These are phyloP conservation scores for Papilio demoleus DNA, from an alignment of 2,888 invertebrate species.

Conservation along the genomic window DNA sequence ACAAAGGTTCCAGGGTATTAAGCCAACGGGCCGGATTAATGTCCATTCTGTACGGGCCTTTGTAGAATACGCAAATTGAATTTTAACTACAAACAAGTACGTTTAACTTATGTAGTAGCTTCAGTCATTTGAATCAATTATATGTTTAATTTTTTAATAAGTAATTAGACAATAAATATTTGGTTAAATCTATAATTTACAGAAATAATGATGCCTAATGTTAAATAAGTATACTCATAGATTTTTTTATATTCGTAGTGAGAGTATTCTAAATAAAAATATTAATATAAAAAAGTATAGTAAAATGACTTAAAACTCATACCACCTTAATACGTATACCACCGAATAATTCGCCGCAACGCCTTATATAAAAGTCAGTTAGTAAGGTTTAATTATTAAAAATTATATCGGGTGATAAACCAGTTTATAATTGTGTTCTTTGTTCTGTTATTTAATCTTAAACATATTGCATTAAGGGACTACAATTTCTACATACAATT, in stretches of 20 bases:
- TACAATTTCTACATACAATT: constrained; percentile 6
- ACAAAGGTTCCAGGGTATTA: constrained; percentile 20
- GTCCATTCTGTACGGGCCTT: constrained; percentile 25
- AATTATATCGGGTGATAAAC: no score
- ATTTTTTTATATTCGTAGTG: no score
- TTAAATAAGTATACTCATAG: no score
- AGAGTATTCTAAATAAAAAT: no score
- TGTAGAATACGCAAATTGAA: constrained; percentile 27
- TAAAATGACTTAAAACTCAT: no score
- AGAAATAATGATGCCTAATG: no score
- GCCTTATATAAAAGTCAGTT: no score
- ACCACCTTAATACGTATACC: no score
- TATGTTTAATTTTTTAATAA: neutral
- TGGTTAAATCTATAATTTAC: neutral
- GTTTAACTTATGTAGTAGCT: constrained; percentile 1
- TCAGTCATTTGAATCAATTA: neutral
- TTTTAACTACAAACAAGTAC: constrained; percentile 24
- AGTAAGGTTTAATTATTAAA: no score
- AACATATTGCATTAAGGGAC: neutral
- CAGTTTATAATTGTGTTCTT: no score
- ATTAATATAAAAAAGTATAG: no score
- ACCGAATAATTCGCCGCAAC: no score
- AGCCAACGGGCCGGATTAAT: constrained; percentile 32
- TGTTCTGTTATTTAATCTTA: neutral
- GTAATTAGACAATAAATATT: neutral